phyloP scores from a whole-genome alignment of 2,113 vertebrate species.

The Sialia sialis region DNA sequence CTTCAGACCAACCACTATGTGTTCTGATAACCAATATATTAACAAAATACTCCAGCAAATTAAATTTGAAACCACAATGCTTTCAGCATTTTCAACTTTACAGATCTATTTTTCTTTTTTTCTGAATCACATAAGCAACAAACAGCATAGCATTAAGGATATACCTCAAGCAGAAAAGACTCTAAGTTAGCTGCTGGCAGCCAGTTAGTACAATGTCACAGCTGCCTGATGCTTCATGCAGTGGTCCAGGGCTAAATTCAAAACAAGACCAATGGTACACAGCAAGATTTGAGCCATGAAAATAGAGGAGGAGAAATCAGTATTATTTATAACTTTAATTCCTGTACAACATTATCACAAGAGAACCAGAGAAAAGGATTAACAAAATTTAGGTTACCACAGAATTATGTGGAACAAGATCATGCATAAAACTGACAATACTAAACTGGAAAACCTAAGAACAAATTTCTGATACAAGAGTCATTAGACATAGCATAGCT shows the following conservation, averaged over 20 bases:
- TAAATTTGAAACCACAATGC: not conserved
- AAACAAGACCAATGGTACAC: not conserved
- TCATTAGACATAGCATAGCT: not conserved
- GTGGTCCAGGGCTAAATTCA: not conserved
- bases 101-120: not conserved
- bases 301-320: not conserved
- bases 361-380: not conserved
- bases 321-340: not conserved
- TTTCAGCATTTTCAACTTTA: not conserved
- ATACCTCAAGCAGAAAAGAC: not conserved
- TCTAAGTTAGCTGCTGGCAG: not conserved
- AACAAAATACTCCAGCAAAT: not conserved
- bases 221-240: not conserved
- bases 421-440: not conserved
- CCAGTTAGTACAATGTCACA: not conserved
- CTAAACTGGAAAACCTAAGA: not conserved
- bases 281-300: not conserved
- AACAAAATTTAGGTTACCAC: not conserved
- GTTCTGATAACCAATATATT: not conserved
- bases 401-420: conserved; percentile 5
- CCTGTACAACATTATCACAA: not conserved
- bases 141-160: not conserved
- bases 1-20: not conserved
- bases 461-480: not conserved
- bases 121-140: not conserved